A percentile compares a stretch with the other conserved stretches of the same genome.
Evolutionary conservation across 2,888 invertebrate genomes (phyloP).

Genomic region (Arrhopalites spinosus): DNA sequence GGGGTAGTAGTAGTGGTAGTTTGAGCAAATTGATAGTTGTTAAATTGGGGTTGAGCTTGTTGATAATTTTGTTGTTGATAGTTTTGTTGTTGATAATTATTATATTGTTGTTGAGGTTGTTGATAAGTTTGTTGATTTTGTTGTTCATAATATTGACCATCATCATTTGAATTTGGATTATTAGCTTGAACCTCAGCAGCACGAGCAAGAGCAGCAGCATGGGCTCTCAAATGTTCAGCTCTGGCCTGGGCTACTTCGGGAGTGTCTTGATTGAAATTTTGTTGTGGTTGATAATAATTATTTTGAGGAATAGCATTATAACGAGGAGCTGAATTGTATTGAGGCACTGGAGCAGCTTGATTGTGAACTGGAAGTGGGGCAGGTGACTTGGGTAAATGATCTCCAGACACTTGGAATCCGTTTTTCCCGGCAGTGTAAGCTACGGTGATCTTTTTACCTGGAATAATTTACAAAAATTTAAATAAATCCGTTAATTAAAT

Average conservation of each 20-base stretch:
- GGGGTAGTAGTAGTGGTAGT: constrained; percentile 72
- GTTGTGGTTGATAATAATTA: constrained; percentile 7
- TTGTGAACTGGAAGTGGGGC: constrained; percentile 22
- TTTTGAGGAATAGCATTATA: constrained; percentile 62
- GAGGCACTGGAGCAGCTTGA: constrained; percentile 56
- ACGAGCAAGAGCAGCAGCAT: too few species aligned
- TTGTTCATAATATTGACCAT: background rate
- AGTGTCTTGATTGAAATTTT: background rate
- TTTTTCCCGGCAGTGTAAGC: constrained; percentile 81
- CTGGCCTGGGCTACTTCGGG: too few species aligned
- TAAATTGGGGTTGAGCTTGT: constrained; percentile 13
- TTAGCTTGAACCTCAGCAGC: too few species aligned
- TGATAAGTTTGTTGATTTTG: background rate
- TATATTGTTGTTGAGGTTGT: constrained; percentile 23
- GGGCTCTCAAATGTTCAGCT: too few species aligned
- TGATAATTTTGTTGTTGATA: background rate
- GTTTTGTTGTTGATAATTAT: constrained; percentile 3
- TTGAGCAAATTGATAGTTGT: constrained; percentile 14
- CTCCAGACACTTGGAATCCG: constrained; percentile 77
- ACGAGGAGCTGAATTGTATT: constrained; percentile 65
- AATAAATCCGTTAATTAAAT: too few species aligned
- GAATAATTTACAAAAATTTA: too few species aligned
- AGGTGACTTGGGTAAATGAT: constrained; percentile 67
- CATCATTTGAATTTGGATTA: too few species aligned
- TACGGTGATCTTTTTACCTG: constrained; percentile 73